Evolutionary conservation across 2,113 vertebrate species (phyloP).

Genomic region (Perca flavescens): DNA sequence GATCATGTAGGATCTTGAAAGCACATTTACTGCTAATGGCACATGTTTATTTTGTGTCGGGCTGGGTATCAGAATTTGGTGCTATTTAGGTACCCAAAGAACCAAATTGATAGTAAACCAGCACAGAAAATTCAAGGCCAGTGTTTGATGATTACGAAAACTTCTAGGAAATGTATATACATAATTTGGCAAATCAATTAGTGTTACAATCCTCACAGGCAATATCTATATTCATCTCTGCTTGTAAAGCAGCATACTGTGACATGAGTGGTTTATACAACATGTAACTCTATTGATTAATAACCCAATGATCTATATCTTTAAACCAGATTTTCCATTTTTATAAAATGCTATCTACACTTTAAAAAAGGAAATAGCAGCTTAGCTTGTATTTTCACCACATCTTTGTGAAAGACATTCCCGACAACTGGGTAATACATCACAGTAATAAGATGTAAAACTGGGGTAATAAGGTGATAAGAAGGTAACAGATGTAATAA

Average conservation of each 20-base stretch:
- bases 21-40: constrained; percentile 11
- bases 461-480: no score
- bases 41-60: constrained; percentile 22
- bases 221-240: neutral
- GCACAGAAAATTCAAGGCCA: constrained; percentile 12
- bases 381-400: neutral
- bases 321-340: neutral
- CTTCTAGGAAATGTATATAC: neutral
- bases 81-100: constrained; percentile 24
- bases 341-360: neutral
- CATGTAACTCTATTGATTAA: neutral
- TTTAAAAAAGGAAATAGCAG: neutral
- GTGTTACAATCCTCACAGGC: neutral
- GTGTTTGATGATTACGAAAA: neutral
- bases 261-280: neutral
- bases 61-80: constrained; percentile 43
- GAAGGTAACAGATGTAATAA: no score
- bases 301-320: neutral
- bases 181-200: neutral
- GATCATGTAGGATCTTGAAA: constrained; percentile 43
- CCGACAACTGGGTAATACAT: neutral
- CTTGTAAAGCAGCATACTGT: neutral
- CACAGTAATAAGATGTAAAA: no score
- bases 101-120: constrained; percentile 1
- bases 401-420: neutral